Evolutionary conservation across 2,888 invertebrate genomes (phyloP).

Genomic region (Molorchus minor): DNA sequence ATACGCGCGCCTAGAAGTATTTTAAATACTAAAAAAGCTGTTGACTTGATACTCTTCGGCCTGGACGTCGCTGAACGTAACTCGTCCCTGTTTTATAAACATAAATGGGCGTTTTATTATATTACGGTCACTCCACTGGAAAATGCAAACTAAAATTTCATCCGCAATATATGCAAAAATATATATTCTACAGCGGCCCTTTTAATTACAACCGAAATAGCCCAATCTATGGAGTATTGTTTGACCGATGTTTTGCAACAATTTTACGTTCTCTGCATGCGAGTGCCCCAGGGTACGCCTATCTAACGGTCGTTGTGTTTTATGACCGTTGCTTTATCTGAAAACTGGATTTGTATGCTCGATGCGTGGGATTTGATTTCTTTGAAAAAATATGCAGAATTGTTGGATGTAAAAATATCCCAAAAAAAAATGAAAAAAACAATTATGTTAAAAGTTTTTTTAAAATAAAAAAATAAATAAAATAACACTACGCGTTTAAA

Average conservation of each 20-base stretch:
- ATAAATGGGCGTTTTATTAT: conserved; percentile 14
- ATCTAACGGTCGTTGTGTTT: conserved; percentile 19
- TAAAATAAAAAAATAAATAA: no score
- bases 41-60: no score
- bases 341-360: no score
- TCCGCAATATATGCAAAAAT: conserved; percentile 1
- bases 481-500: no score
- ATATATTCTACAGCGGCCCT: background rate
- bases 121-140: background rate
- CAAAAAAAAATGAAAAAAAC: no score
- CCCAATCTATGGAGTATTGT: conserved; percentile 11
- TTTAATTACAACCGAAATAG: conserved; percentile 10
- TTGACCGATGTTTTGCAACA: conserved; percentile 12
- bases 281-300: conserved; percentile 22
- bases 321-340: conserved; percentile 1
- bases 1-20: no score
- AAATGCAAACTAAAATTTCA: conserved; percentile 1
- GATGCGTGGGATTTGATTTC: no score
- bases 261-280: conserved; percentile 17
- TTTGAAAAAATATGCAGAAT: no score
- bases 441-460: no score
- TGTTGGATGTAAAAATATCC: no score
- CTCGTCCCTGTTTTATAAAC: background rate
- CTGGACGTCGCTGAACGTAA: background rate
- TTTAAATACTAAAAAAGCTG: no score